Evolutionary conservation across 2,113 vertebrate species (phyloP).

Genomic region (Gobius niger): DNA sequence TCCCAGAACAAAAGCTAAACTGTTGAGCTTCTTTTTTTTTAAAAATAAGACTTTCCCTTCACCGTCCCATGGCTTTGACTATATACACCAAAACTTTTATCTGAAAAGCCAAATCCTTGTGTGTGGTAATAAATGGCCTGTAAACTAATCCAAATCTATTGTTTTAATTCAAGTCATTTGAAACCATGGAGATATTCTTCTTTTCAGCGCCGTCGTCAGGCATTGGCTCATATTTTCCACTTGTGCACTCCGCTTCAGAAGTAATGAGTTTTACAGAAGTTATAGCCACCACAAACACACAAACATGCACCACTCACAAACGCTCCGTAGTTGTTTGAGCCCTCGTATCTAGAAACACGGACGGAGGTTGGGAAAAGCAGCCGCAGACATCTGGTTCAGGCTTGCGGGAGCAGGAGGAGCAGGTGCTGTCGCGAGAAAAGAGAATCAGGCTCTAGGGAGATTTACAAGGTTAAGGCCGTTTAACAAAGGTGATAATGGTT

Average conservation of each 20-base stretch:
- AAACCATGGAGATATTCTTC: too few relatives aligned
- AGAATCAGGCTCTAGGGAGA: slow-evolving; percentile 36
- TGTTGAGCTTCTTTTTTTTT: slow-evolving; percentile 25
- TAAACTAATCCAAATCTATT: too few relatives aligned
- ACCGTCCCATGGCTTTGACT: not conserved
- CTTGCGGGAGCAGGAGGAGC: slow-evolving; percentile 45
- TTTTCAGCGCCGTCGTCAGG: too few relatives aligned
- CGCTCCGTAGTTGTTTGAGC: slow-evolving; percentile 13
- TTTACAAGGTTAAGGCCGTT: slow-evolving; percentile 22
- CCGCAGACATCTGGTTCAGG: slow-evolving; percentile 24
- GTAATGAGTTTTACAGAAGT: slow-evolving; percentile 67
- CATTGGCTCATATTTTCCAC: slow-evolving; percentile 66
- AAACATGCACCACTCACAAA: slow-evolving; percentile 14
- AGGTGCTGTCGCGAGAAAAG: slow-evolving; percentile 47
- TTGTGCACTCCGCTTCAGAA: slow-evolving; percentile 60
- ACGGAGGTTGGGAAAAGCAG: not conserved
- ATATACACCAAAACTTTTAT: too few relatives aligned
- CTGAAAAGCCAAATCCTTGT: too few relatives aligned
- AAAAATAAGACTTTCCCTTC: slow-evolving; percentile 20
- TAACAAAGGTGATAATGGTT: not conserved
- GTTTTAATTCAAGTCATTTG: too few relatives aligned
- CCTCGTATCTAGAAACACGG: slow-evolving; percentile 39
- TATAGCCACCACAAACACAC: slow-evolving; percentile 43
- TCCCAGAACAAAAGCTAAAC: slow-evolving; percentile 7
- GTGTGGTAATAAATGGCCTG: too few relatives aligned